phyloP scores from a whole-genome alignment of 2,797 vertebrate species.

The Brachyrhaphis roseni region DNA sequence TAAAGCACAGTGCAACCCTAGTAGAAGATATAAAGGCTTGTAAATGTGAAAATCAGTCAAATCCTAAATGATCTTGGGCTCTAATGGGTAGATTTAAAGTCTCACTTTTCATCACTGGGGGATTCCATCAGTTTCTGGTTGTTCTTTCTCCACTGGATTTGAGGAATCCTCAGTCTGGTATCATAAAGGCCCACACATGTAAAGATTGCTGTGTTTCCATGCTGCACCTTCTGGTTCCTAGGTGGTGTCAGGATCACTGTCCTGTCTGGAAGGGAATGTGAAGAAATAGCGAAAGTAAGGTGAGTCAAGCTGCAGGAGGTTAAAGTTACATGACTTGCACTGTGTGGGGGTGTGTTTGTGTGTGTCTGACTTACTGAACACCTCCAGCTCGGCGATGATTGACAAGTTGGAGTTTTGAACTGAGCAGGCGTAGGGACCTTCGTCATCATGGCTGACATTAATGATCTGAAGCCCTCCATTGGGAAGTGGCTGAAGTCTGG shows the following conservation, averaged over 20 bases:
- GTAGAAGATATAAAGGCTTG: not conserved
- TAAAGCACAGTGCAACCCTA: not conserved
- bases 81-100: not conserved
- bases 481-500: constrained; percentile 78
- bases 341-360: constrained; percentile 10
- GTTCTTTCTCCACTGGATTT: constrained; percentile 83
- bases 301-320: constrained; percentile 17
- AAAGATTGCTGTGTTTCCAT: constrained; percentile 81
- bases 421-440: constrained; percentile 83
- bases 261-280: constrained; percentile 76
- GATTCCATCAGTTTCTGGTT: constrained; percentile 78
- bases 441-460: constrained; percentile 80
- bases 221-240: constrained; percentile 75
- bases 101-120: constrained; percentile 85
- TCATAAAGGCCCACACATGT: constrained; percentile 83
- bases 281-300: constrained; percentile 8
- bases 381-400: constrained; percentile 82
- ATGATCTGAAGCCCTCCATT: constrained; percentile 84
- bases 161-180: constrained; percentile 67
- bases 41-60: not conserved
- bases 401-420: constrained; percentile 80
- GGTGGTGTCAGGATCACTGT: constrained; percentile 84
- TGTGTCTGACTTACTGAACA: constrained; percentile 79
- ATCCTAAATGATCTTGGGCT: not conserved
- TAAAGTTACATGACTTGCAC: constrained; percentile 6